Conservation (phyloP, 2,113 vertebrate genomes). For the Solea senegalensis region DNA sequence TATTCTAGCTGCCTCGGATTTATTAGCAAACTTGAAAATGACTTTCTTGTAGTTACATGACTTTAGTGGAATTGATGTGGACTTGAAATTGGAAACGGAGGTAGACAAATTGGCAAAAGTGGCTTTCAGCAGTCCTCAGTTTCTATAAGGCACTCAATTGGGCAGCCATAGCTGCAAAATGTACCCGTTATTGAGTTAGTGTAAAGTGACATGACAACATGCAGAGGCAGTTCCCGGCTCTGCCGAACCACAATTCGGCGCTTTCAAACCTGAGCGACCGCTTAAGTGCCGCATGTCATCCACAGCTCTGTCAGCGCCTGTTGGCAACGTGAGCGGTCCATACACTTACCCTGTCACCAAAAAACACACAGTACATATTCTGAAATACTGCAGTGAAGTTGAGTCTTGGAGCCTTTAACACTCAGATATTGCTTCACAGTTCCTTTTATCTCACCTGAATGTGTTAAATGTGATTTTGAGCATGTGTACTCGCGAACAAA, state of each 20-base stretch:
- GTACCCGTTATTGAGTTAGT: conserved; percentile 47
- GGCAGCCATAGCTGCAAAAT: conserved; percentile 28
- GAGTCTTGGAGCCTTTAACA: background rate
- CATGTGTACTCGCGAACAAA: background rate
- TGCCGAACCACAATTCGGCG: conserved; percentile 25
- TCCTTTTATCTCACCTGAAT: background rate
- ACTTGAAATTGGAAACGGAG: conserved; percentile 33
- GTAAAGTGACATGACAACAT: conserved; percentile 44
- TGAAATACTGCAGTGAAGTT: background rate
- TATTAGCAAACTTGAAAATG: conserved; percentile 19
- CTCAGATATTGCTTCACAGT: background rate
- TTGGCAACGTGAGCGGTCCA: conserved; percentile 8
- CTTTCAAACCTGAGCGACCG: conserved; percentile 54
- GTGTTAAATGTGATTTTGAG: conserved; percentile 3
- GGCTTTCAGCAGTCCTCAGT: conserved; percentile 18
- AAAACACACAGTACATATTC: background rate
- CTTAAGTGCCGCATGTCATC: conserved; percentile 45
- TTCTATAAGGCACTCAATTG: background rate
- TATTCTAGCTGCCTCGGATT: conserved; percentile 27
- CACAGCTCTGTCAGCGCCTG: conserved; percentile 7
- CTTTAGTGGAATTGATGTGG: conserved; percentile 12
- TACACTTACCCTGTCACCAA: background rate
- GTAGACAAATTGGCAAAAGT: conserved; percentile 10
- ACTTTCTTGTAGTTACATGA: conserved; percentile 8
- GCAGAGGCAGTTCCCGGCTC: conserved; percentile 22